Evolutionary conservation across 1,140 invertebrate species (phyloP).

Genomic region (Papilio machaon): DNA sequence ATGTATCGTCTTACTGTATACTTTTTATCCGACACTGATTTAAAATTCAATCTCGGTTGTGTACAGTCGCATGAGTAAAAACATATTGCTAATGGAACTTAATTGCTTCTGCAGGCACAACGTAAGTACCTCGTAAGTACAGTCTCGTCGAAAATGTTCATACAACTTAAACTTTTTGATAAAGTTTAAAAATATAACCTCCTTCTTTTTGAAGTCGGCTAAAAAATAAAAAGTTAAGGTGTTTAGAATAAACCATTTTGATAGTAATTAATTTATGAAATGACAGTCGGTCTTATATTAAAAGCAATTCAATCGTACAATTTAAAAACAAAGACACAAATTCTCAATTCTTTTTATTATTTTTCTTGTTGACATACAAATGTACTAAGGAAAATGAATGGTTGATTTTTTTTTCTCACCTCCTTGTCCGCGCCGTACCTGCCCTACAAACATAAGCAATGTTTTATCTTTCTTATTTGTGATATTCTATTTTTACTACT

Average conservation of each 20-base stretch:
- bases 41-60: neutral
- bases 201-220: too few species aligned
- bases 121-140: conserved; percentile 1
- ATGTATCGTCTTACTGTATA: neutral
- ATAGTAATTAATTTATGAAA: too few species aligned
- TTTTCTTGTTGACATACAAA: conserved; percentile 5
- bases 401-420: conserved; percentile 10
- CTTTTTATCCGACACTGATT: conserved; percentile 7
- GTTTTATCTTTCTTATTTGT: conserved; percentile 21
- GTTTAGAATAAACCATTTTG: too few species aligned
- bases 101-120: neutral
- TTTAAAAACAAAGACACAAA: neutral
- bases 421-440: conserved; percentile 19
- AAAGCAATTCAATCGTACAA: neutral
- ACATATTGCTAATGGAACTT: conserved; percentile 20
- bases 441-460: conserved; percentile 20
- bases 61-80: conserved; percentile 7
- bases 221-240: too few species aligned
- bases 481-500: conserved; percentile 26
- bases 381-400: conserved; percentile 10
- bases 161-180: too few species aligned
- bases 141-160: neutral
- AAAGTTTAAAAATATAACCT: too few species aligned
- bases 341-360: neutral
- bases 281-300: neutral